A percentile compares a stretch with the other conserved stretches of the same genome.
Evolutionary conservation across 2,888 invertebrate genomes (phyloP).

Genomic region (Atrina japonica): DNA sequence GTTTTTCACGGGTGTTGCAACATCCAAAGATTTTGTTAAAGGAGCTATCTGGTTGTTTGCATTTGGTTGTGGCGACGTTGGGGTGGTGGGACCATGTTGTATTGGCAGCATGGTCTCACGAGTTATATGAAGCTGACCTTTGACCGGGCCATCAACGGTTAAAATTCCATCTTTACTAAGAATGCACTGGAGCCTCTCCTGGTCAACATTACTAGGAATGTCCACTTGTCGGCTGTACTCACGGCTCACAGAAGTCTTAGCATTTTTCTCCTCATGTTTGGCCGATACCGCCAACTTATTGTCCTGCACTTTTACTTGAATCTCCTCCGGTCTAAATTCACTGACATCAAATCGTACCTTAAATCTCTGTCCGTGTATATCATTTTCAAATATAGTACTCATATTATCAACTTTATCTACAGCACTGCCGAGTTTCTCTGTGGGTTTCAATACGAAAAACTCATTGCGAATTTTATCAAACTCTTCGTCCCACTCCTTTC

Average conservation of each 20-base stretch:
- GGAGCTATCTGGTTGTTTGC: slow-evolving; percentile 38
- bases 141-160: slow-evolving; percentile 71
- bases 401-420: slow-evolving; percentile 65
- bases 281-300: slow-evolving; percentile 73
- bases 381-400: slow-evolving; percentile 67
- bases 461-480: slow-evolving; percentile 77
- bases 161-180: slow-evolving; percentile 76
- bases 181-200: slow-evolving; percentile 71
- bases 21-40: slow-evolving; percentile 53
- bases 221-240: slow-evolving; percentile 77
- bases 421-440: slow-evolving; percentile 64
- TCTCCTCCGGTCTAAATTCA: slow-evolving; percentile 75
- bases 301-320: slow-evolving; percentile 75
- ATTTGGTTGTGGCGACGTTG: slow-evolving; percentile 27
- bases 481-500: slow-evolving; percentile 76
- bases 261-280: slow-evolving; percentile 69
- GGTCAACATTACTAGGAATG: slow-evolving; percentile 73
- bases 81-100: slow-evolving; percentile 47
- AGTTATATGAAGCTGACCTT: slow-evolving; percentile 53
- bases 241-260: slow-evolving; percentile 67
- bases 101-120: slow-evolving; percentile 68
- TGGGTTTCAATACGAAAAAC: slow-evolving; percentile 79
- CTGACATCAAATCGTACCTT: slow-evolving; percentile 75
- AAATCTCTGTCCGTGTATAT: slow-evolving; percentile 70
- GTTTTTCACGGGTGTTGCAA: slow-evolving; percentile 72